These are phyloP conservation scores for Hemistola chrysoprasaria DNA, from an alignment of 2,888 invertebrate genomes.

Conservation along the genomic window DNA sequence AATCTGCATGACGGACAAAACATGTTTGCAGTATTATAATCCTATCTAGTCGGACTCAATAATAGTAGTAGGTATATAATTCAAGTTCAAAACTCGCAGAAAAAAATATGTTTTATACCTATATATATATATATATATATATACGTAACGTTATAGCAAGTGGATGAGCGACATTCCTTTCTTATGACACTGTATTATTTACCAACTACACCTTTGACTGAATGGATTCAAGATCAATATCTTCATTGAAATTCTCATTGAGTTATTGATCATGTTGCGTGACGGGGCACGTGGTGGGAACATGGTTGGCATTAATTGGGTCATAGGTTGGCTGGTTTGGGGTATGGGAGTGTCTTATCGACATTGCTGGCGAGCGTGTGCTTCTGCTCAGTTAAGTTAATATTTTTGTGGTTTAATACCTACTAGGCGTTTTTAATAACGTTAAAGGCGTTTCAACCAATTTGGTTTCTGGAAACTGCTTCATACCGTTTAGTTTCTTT, in stretches of 20 bases:
- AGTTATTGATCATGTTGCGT: constrained; percentile 51
- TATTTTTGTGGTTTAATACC: too few species aligned
- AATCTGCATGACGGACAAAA: too few species aligned
- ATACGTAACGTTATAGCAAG: constrained; percentile 33
- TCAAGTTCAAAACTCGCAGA: constrained; percentile 21
- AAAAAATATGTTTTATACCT: constrained; percentile 23
- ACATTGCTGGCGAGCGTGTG: too few species aligned
- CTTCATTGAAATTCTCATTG: constrained; percentile 49
- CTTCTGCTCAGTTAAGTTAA: too few species aligned
- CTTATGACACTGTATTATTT: constrained; percentile 44
- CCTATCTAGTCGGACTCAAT: constrained; percentile 8
- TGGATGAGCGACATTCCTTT: constrained; percentile 43
- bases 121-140: background rate
- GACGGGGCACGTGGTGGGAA: constrained; percentile 42
- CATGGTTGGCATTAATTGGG: constrained; percentile 58
- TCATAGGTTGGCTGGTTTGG: constrained; percentile 41
- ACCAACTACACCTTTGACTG: constrained; percentile 41
- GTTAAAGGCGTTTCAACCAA: too few species aligned
- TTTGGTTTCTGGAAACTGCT: too few species aligned
- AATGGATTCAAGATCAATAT: constrained; percentile 29
- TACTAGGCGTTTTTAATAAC: too few species aligned
- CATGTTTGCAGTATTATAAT: too few species aligned
- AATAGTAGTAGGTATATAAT: constrained; percentile 19
- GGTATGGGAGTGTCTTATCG: background rate
- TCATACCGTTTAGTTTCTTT: too few species aligned